Evolutionary conservation across 2,797 vertebrate genomes (phyloP).

Genomic region (Erethizon dorsatum): DNA sequence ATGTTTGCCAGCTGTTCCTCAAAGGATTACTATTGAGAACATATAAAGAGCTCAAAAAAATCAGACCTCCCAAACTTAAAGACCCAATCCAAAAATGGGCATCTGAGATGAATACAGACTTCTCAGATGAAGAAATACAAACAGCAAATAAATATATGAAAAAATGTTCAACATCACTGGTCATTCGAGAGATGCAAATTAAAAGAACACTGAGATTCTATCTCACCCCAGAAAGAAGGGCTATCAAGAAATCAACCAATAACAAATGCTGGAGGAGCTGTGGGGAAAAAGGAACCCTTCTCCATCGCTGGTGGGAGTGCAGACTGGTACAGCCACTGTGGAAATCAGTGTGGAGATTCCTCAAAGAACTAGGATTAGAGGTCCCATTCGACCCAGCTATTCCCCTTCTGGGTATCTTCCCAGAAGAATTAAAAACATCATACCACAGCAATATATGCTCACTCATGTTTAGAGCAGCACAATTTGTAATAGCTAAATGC

Average conservation of each 20-base stretch:
- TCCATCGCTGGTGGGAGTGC: neutral
- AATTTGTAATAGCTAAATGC: neutral
- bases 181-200: neutral
- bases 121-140: neutral
- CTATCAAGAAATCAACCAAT: neutral
- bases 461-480: neutral
- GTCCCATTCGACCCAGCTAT: neutral
- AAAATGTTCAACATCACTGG: neutral
- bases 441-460: neutral
- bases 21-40: neutral
- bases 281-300: neutral
- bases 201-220: neutral
- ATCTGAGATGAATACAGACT: neutral
- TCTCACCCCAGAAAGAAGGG: neutral
- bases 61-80: neutral
- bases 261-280: neutral
- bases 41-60: neutral
- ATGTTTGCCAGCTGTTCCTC: neutral
- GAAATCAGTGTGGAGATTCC: neutral
- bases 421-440: too few relatives aligned
- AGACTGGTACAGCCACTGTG: neutral
- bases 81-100: neutral
- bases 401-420: too few relatives aligned
- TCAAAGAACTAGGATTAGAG: neutral
- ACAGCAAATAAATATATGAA: neutral